A percentile compares a stretch with the other conserved stretches of the same genome.
Evolutionary conservation across 2,797 vertebrate species (phyloP).

Genomic region (Borostomias antarcticus): DNA sequence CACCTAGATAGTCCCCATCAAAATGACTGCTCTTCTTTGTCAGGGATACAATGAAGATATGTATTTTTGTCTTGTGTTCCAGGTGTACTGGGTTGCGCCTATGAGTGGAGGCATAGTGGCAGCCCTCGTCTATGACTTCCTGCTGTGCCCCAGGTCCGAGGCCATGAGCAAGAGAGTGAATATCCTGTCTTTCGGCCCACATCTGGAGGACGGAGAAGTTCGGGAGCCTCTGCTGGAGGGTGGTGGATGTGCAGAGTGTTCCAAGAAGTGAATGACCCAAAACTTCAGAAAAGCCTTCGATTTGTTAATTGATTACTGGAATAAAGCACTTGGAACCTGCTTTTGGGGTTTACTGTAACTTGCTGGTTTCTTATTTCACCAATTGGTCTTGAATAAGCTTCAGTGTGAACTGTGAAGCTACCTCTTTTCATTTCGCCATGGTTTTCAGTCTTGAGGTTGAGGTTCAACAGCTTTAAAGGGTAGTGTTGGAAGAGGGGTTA

Average conservation of each 20-base stretch:
- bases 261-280: not conserved
- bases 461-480: not conserved
- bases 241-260: not conserved
- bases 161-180: not conserved
- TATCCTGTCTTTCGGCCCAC: not conserved
- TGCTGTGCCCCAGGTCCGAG: not conserved
- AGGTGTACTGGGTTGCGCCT: too few species aligned
- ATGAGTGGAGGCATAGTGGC: too few species aligned
- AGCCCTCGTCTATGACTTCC: too few species aligned
- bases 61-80: not conserved
- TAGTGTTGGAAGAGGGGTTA: not conserved
- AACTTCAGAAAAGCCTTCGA: not conserved
- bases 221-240: slow-evolving; percentile 5
- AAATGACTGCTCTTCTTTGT: not conserved
- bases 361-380: too few species aligned
- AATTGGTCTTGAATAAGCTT: too few species aligned
- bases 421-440: too few species aligned
- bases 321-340: not conserved
- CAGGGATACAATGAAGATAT: too few species aligned
- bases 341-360: not conserved
- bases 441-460: not conserved
- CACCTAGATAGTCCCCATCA: too few species aligned
- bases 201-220: not conserved
- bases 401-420: too few species aligned
- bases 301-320: not conserved